phyloP scores from a whole-genome alignment of 2,113 vertebrate species.

The Cryptomyrus ogoouensis region DNA sequence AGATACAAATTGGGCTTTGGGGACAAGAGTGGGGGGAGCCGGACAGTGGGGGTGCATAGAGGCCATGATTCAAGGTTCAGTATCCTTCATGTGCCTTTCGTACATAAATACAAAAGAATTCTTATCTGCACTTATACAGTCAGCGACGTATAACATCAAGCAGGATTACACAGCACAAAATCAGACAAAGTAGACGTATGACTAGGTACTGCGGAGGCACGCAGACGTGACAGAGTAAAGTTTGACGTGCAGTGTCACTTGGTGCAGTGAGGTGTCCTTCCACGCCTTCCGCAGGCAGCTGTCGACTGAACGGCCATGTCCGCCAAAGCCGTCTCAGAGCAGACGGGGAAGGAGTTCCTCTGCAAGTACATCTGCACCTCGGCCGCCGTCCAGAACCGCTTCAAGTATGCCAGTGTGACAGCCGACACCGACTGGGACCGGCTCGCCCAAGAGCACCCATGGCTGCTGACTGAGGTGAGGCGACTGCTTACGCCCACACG shows the following conservation, averaged over 20 bases:
- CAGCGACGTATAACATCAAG: background rate
- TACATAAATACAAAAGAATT: background rate
- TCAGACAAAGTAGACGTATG: background rate
- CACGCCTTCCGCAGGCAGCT: slow-evolving; percentile 29
- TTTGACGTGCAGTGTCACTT: background rate
- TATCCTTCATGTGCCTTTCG: background rate
- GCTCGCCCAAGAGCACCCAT: slow-evolving; percentile 82
- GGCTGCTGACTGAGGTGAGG: slow-evolving; percentile 83
- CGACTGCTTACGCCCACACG: background rate
- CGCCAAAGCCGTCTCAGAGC: slow-evolving; percentile 92
- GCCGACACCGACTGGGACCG: slow-evolving; percentile 79
- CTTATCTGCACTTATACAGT: background rate
- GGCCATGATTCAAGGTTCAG: background rate
- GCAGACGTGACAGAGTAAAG: background rate
- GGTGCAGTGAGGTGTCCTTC: background rate
- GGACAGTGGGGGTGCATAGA: background rate
- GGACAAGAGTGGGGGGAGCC: background rate
- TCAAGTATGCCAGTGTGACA: slow-evolving; percentile 77
- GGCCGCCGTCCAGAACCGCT: slow-evolving; percentile 87
- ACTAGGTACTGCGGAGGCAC: background rate
- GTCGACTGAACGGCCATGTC: slow-evolving; percentile 73
- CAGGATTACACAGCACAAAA: background rate
- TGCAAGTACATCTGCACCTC: slow-evolving; percentile 84
- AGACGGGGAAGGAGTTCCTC: slow-evolving; percentile 90
- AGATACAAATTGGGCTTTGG: background rate